Evolutionary conservation across 2,888 invertebrate species (phyloP).

Genomic region (Phragmatobia fuliginosa): DNA sequence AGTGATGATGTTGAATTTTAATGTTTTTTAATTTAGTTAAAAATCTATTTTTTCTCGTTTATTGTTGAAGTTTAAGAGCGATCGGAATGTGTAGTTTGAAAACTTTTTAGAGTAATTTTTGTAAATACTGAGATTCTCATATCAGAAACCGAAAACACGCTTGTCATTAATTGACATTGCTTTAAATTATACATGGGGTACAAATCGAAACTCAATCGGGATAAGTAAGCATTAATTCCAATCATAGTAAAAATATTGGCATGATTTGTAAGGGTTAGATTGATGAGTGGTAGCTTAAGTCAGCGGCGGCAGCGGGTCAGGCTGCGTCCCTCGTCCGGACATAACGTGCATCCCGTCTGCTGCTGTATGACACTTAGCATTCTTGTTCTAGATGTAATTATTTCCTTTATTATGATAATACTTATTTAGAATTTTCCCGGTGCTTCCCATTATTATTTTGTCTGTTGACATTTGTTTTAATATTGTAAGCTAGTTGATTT

Average conservation of each 20-base stretch:
- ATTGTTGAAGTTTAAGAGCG: constrained; percentile 72
- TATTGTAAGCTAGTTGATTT: constrained; percentile 74
- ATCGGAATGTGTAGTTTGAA: constrained; percentile 61
- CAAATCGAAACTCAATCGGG: constrained; percentile 50
- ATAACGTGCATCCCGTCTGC: constrained; percentile 10
- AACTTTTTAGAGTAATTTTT: constrained; percentile 60
- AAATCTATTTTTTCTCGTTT: constrained; percentile 63
- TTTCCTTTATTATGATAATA: constrained; percentile 66
- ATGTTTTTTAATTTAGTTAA: constrained; percentile 66
- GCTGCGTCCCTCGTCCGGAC: constrained; percentile 12
- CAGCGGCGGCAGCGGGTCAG: constrained; percentile 27
- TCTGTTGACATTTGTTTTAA: constrained; percentile 82
- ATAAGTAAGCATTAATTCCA: constrained; percentile 52
- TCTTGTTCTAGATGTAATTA: constrained; percentile 69
- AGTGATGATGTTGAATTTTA: constrained; percentile 43
- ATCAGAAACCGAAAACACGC: constrained; percentile 61
- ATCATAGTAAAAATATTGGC: constrained; percentile 50
- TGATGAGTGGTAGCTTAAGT: constrained; percentile 36
- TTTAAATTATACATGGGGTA: constrained; percentile 52
- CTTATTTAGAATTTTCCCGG: constrained; percentile 73
- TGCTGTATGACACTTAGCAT: constrained; percentile 49
- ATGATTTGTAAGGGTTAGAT: constrained; percentile 44
- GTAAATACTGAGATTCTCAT: constrained; percentile 67
- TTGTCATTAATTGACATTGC: constrained; percentile 40
- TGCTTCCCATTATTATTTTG: constrained; percentile 84